phyloP scores from a whole-genome alignment of 2,797 vertebrate genomes.

The Poeciliopsis infans region DNA sequence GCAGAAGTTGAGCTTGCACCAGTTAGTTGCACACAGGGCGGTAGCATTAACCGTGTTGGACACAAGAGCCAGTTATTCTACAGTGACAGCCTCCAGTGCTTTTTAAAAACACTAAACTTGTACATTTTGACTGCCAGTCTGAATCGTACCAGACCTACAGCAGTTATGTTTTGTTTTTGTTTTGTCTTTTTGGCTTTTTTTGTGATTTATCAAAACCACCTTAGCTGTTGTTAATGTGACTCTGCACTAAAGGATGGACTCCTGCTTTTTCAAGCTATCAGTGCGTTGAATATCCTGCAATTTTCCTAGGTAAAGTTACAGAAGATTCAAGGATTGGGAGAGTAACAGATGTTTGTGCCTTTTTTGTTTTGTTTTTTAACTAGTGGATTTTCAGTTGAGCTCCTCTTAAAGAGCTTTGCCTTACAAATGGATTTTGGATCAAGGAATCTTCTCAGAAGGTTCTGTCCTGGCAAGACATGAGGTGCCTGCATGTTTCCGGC shows the following conservation, averaged over 20 bases:
- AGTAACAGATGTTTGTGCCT: constrained; percentile 90
- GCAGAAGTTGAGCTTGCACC: constrained; percentile 54
- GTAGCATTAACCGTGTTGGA: constrained; percentile 33
- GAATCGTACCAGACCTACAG: constrained; percentile 23
- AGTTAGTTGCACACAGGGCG: constrained; percentile 42
- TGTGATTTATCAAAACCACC: constrained; percentile 54
- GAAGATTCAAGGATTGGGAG: constrained; percentile 75
- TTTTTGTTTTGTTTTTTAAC: constrained; percentile 70
- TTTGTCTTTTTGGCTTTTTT: not conserved
- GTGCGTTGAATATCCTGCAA: constrained; percentile 37
- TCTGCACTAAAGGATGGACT: constrained; percentile 63
- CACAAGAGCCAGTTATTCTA: constrained; percentile 27
- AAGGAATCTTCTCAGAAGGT: constrained; percentile 50
- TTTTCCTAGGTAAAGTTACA: constrained; percentile 21
- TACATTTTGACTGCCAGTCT: constrained; percentile 50
- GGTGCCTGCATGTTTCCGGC: constrained; percentile 70
- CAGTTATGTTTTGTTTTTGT: constrained; percentile 5
- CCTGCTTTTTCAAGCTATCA: constrained; percentile 58
- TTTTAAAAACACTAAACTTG: constrained; percentile 48
- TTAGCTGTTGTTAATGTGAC: constrained; percentile 61
- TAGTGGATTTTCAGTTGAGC: constrained; percentile 85
- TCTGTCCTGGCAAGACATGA: constrained; percentile 50
- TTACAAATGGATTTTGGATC: constrained; percentile 86
- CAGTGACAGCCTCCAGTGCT: constrained; percentile 50
- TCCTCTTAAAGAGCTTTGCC: constrained; percentile 88